Base-by-base conservation (phyloP, 2,888 invertebrate genomes). In the Phyllotreta cruciferae region DNA sequence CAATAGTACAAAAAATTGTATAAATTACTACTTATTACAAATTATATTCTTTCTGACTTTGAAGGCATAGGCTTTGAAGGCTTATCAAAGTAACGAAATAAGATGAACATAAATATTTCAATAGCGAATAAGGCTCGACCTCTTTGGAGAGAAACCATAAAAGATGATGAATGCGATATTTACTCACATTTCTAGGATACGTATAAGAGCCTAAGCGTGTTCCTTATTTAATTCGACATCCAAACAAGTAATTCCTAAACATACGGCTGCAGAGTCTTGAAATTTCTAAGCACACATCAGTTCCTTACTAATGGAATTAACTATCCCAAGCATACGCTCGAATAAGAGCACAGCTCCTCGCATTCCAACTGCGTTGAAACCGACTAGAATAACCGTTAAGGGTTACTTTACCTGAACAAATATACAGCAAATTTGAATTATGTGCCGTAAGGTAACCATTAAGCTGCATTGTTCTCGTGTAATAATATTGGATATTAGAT, bases 401-500 rank as follows among this genome's bases (percentile, higher is more conserved):
- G 60, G 64, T 65, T 65, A 60, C 60, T 64, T 63, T 53, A 62
- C 60, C 60, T 55, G 64, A 65, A 64, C 67, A 64, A 67, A 67
- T 64, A 67, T 64, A 66, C 64, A 69, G 64, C 63, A 64, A 70
- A 70, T 66, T 67, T 66, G 63, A 69, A 69, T 70, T 71, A 70
- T 69, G 67, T 66, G 63, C 62, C 62, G 66, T 69, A 64, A 63
- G 49, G 42, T 39, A 42, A 66, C 57, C 68, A 71, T 69, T 70
- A 68, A 56, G 62, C 63, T 64, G 64, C 65, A 68, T 70, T 70
- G 68, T 67, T 70, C 65, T 60, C 47, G 47, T 38, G 66, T 68
- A 67, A 67, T 67, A 67, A 63, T 64, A 72, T 72, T 70, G 70
- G 70, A 71, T 72, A 70, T 68, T 69, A 69, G 67, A 66, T 69